Evolutionary conservation across 1,140 invertebrate genomes (phyloP).

Genomic region (Palaemon carinicauda): DNA sequence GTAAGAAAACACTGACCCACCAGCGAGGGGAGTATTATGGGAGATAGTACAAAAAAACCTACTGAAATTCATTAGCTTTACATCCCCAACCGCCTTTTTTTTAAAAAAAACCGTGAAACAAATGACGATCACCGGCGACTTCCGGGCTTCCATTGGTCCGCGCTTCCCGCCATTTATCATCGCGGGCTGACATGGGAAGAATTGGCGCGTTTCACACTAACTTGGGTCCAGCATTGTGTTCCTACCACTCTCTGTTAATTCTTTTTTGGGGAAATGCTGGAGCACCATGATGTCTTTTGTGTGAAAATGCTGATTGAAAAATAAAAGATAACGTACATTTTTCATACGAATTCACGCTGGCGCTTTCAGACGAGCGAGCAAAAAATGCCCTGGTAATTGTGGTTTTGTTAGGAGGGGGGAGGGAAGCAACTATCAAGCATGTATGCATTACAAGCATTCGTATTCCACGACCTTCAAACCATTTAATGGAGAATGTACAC

Average conservation of each 20-base stretch:
- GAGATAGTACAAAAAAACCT: conserved; percentile 11
- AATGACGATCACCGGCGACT: conserved; percentile 44
- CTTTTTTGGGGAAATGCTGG: conserved; percentile 22
- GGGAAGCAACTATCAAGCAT: not conserved
- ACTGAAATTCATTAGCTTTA: conserved; percentile 36
- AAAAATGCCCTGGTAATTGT: not conserved
- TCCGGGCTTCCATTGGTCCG: conserved; percentile 28
- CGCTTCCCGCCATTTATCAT: conserved; percentile 43
- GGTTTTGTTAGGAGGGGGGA: no score
- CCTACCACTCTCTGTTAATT: conserved; percentile 29
- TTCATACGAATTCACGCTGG: conserved; percentile 16
- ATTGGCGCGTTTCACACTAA: conserved; percentile 49
- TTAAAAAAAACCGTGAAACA: not conserved
- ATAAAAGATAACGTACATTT: conserved; percentile 37
- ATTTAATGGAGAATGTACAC: no score
- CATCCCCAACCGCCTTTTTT: not conserved
- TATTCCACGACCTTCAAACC: no score
- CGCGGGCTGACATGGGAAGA: conserved; percentile 26
- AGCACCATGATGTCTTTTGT: conserved; percentile 18
- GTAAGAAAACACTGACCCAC: not conserved
- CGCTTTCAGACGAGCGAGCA: not conserved
- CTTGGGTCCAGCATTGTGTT: conserved; percentile 35
- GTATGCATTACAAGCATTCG: no score
- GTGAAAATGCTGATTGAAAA: conserved; percentile 32
- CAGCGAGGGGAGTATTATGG: not conserved